These are phyloP conservation scores for Hyles euphorbiae DNA, from an alignment of 1,140 invertebrate genomes.

Conservation along the genomic window DNA sequence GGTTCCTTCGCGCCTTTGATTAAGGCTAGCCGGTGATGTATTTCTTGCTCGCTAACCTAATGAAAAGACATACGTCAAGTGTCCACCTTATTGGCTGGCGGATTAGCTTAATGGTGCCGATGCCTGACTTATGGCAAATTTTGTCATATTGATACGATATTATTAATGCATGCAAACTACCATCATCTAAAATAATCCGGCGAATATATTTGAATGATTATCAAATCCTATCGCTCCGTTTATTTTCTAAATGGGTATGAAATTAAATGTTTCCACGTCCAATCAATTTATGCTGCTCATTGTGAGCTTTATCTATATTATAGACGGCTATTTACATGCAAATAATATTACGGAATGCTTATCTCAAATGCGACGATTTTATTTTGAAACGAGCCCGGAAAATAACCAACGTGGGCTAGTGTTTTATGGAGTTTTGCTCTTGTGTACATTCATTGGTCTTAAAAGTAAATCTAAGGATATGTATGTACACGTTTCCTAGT, in stretches of 20 bases:
- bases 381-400: constrained; percentile 20
- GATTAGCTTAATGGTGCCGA: constrained; percentile 63
- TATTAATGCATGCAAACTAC: too few relatives aligned
- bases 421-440: too few relatives aligned
- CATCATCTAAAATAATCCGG: neutral
- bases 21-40: constrained; percentile 66
- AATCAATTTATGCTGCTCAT: constrained; percentile 29
- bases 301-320: constrained; percentile 38
- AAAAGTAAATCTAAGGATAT: too few relatives aligned
- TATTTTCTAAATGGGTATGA: constrained; percentile 1
- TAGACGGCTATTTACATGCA: constrained; percentile 44
- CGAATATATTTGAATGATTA: too few relatives aligned
- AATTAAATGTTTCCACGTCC: constrained; percentile 5
- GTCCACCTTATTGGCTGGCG: constrained; percentile 65
- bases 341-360: constrained; percentile 39
- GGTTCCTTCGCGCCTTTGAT: constrained; percentile 64
- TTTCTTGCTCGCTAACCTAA: constrained; percentile 67
- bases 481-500: too few relatives aligned
- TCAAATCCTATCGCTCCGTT: too few relatives aligned
- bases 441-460: neutral
- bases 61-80: constrained; percentile 71
- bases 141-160: neutral
- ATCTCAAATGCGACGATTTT: constrained; percentile 23
- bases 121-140: neutral
- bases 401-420: too few relatives aligned